Evolutionary conservation across 2,888 invertebrate genomes (phyloP), one percentile per base, ranked within the genome.

Genomic region (Catocala fraxini): DNA sequence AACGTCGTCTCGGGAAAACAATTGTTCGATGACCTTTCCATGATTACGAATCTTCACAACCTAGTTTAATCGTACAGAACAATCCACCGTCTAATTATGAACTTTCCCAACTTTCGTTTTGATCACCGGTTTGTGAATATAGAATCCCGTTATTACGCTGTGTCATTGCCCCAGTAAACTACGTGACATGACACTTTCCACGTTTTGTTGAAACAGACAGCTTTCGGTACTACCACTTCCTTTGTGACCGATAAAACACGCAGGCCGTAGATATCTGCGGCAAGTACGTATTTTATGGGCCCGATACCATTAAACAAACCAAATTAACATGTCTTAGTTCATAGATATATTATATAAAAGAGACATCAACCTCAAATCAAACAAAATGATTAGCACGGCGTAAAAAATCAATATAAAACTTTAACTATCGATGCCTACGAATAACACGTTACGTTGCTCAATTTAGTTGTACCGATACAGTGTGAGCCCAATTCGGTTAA

Each of bases 21-120:
- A 81, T 82, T 70, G 74, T 73, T 73, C 64, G 47, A n/a, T 58
- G 74, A 75, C 83, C 79, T 81, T 75, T 78, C 63, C 59, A 58
- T 62, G 65, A 75, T 63, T 58, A 65, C 65, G 63, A 60, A 56
- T 60, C 54, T 66, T 52, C 34, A 57, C 63, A 71, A 59, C 59
- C 65, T 49, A 70, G 61, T 65, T 73, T 63, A 60, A 54, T 60
- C 71, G 35, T 54, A 65, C 51, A 68, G 59, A 77, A 73, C 65
- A 69, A 80, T 84, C 74, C 71, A 71, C 75, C 64, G 71, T 86
- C 85, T 87, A 87, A 90, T 88, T 85, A 87, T 84, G 71, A 83
- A 91, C 91, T 92, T 93, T 92, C 92, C 87, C 88, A 90, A 89
- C 92, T 92, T 92, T 93, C 92, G 75, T 89, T 89, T 88, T 81